Conservation (phyloP, 2,888 invertebrate species). For the Carpatolechia fugitivella region DNA sequence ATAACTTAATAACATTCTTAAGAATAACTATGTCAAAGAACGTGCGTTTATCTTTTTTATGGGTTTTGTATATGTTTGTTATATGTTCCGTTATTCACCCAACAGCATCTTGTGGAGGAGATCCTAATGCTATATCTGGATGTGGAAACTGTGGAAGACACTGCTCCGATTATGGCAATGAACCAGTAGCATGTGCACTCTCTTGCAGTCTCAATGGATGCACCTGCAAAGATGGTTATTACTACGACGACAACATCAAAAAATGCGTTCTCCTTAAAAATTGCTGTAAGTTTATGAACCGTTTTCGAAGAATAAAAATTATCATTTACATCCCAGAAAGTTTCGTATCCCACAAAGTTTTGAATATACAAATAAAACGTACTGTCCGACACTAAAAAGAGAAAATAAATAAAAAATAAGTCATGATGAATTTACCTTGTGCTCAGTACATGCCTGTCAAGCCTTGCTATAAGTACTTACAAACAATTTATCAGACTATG, state of each 20-base stretch:
- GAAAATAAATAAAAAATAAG: too few species aligned
- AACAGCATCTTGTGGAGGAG: slow-evolving; percentile 28
- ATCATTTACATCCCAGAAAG: too few species aligned
- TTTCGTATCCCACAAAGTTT: too few species aligned
- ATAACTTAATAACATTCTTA: too few species aligned
- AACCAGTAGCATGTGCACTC: slow-evolving; percentile 9
- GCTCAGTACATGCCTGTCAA: too few species aligned
- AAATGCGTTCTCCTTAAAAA: too few species aligned
- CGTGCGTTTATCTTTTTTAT: background rate
- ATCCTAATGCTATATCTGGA: slow-evolving; percentile 32
- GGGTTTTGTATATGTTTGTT: background rate
- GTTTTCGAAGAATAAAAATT: background rate
- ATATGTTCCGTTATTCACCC: background rate
- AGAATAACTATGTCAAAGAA: background rate
- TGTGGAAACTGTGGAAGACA: slow-evolving; percentile 31
- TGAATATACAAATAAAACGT: too few species aligned
- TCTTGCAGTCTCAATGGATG: slow-evolving; percentile 27
- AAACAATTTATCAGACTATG: too few species aligned
- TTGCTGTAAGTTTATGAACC: slow-evolving; percentile 31
- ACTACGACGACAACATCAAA: slow-evolving; percentile 26
- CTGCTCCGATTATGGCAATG: slow-evolving; percentile 27
- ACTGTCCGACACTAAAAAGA: too few species aligned
- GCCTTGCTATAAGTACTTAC: too few species aligned
- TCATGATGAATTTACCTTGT: too few species aligned
- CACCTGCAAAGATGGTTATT: slow-evolving; percentile 32